phyloP scores from a whole-genome alignment of 2,797 vertebrate genomes.

The Chelonia mydas region DNA sequence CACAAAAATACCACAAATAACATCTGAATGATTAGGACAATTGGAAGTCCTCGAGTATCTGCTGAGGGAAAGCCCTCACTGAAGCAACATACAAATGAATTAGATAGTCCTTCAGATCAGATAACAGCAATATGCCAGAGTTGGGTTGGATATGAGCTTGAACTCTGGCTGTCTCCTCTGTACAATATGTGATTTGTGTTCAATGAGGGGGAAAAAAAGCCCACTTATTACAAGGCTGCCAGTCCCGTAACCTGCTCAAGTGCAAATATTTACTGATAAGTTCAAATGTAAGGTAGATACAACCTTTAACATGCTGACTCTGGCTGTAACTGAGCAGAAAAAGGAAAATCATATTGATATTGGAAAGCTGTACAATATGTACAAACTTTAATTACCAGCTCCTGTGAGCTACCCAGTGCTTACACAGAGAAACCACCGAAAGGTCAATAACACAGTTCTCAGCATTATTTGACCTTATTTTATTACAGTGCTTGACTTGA shows the following conservation, averaged over 20 bases:
- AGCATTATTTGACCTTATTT: constrained; percentile 41
- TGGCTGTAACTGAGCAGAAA: constrained; percentile 26
- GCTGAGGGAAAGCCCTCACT: background rate
- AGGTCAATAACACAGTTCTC: constrained; percentile 29
- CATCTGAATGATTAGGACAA: constrained; percentile 30
- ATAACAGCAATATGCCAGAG: background rate
- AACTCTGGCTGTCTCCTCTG: background rate
- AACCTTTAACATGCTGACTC: constrained; percentile 33
- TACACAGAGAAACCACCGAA: constrained; percentile 37
- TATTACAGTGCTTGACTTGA: constrained; percentile 21
- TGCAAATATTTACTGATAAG: constrained; percentile 50
- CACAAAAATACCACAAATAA: constrained; percentile 33
- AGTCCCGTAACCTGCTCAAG: background rate
- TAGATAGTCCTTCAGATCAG: background rate
- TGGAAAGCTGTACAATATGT: constrained; percentile 15
- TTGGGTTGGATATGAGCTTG: background rate
- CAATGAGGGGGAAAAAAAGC: background rate
- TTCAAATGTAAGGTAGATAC: constrained; percentile 26
- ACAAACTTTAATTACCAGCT: constrained; percentile 49
- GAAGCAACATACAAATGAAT: background rate
- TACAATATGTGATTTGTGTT: background rate
- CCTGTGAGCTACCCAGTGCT: background rate
- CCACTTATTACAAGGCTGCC: background rate
- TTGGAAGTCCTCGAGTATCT: background rate
- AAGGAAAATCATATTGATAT: constrained; percentile 32